A percentile compares a stretch with the other conserved stretches of the same genome.
phyloP scores from a whole-genome alignment of 2,888 invertebrate species.

The Mechanitis mazaeus region DNA sequence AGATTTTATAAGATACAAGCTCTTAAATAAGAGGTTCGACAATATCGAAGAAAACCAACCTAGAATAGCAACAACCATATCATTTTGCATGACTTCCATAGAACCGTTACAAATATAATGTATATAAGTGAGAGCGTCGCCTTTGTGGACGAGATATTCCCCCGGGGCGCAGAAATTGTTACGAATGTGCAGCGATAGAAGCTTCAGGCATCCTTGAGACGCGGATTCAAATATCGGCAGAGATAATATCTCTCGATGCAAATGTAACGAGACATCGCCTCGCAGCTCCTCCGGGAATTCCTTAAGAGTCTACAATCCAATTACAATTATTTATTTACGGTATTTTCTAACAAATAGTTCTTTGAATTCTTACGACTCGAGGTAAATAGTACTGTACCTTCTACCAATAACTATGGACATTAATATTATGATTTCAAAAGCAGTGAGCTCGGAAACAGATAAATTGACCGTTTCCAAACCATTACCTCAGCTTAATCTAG shows the following conservation, averaged over 20 bases:
- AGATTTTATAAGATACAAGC: not conserved
- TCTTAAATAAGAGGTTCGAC: not conserved
- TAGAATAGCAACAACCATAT: constrained; percentile 97
- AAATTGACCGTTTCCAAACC: constrained; percentile 39
- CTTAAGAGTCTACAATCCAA: constrained; percentile 85
- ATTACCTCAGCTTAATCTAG: constrained; percentile 31
- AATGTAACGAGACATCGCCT: constrained; percentile 96
- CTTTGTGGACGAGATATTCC: constrained; percentile 95
- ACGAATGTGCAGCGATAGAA: constrained; percentile 93
- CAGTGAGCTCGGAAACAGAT: constrained; percentile 16
- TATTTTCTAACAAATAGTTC: constrained; percentile 4
- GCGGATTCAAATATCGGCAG: constrained; percentile 96
- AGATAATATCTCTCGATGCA: constrained; percentile 95
- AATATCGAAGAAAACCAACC: constrained; percentile 77
- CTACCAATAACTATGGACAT: constrained; percentile 10
- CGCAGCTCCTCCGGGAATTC: constrained; percentile 97
- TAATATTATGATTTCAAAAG: constrained; percentile 16
- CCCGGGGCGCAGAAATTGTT: constrained; percentile 98
- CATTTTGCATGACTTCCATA: constrained; percentile 97
- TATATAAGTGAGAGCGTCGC: constrained; percentile 94
- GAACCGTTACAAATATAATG: constrained; percentile 98
- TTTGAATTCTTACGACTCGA: not conserved
- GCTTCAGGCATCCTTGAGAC: constrained; percentile 95
- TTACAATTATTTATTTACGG: constrained; percentile 12
- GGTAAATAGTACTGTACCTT: not conserved